Percentiles rank a stretch among this genome's conserved stretches.
Evolutionary conservation across 2,797 vertebrate genomes (phyloP).

Genomic region (Chaunax sp.): DNA sequence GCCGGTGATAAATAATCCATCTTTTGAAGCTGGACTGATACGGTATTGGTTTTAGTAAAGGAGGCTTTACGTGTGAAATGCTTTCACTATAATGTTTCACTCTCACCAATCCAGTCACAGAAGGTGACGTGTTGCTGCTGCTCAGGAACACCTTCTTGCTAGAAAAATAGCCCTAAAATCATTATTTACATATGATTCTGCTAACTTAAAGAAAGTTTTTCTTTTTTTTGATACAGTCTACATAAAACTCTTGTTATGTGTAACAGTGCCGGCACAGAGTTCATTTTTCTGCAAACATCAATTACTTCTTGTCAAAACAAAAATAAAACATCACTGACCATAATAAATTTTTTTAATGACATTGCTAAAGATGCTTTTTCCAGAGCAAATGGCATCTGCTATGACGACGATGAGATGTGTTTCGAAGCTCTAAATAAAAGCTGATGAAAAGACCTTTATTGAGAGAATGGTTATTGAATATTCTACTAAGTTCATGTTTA

Average conservation of each 20-base stretch:
- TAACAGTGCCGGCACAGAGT: neutral
- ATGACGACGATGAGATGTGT: too few relatives aligned
- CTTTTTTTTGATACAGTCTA: neutral
- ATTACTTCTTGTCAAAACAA: neutral
- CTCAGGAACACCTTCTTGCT: neutral
- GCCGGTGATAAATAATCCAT: slow-evolving; percentile 82
- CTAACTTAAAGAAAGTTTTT: too few relatives aligned
- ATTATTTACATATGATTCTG: too few relatives aligned
- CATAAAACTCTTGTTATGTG: neutral
- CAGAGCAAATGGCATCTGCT: too few relatives aligned
- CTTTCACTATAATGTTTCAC: slow-evolving; percentile 30
- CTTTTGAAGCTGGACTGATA: slow-evolving; percentile 74
- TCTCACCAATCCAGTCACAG: slow-evolving; percentile 12
- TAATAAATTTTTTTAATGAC: too few relatives aligned
- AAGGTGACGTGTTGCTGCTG: neutral
- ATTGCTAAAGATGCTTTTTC: too few relatives aligned
- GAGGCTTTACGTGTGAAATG: slow-evolving; percentile 63
- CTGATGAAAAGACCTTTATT: too few relatives aligned
- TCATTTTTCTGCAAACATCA: neutral
- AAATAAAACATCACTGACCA: too few relatives aligned
- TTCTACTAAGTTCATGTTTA: too few relatives aligned
- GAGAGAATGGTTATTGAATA: too few relatives aligned
- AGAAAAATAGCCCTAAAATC: neutral
- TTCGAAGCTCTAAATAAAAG: too few relatives aligned
- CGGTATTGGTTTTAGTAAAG: slow-evolving; percentile 59